Conservation (phyloP, 2,797 vertebrate genomes). For the Poecilia picta region DNA sequence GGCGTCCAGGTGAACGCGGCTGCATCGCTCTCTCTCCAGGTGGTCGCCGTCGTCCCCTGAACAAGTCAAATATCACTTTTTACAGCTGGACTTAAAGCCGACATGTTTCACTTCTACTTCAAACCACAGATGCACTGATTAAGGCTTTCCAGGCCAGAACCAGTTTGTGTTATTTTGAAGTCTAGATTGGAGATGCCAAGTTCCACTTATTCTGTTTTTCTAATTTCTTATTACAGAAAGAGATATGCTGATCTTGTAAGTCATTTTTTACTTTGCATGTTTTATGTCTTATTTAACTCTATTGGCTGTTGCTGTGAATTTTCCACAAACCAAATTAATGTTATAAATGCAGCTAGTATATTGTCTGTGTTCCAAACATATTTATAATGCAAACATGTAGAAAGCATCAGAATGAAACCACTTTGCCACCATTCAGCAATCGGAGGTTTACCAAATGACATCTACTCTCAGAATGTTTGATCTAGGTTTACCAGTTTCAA, state of each 20-base stretch:
- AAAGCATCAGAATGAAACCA: no score
- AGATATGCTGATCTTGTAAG: background rate
- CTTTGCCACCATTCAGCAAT: background rate
- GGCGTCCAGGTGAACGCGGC: slow-evolving; percentile 81
- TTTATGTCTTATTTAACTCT: background rate
- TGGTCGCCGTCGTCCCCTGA: slow-evolving; percentile 59
- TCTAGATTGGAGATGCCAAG: background rate
- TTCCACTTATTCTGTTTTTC: background rate
- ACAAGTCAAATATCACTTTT: background rate
- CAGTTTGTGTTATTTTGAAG: background rate
- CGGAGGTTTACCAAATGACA: background rate
- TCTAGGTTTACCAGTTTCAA: background rate
- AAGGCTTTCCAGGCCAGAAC: background rate
- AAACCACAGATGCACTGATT: background rate
- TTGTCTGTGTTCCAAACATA: background rate
- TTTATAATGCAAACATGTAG: background rate
- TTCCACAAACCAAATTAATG: background rate
- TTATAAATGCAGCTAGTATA: background rate
- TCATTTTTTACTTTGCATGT: background rate
- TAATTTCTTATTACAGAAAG: background rate
- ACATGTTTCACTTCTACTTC: background rate
- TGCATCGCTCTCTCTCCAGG: slow-evolving; percentile 75
- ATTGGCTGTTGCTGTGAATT: background rate
- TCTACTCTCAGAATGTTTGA: background rate
- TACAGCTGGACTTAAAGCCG: background rate